Conservation (phyloP, 2,888 invertebrate genomes). For the Orthonychiurus folsomi region DNA sequence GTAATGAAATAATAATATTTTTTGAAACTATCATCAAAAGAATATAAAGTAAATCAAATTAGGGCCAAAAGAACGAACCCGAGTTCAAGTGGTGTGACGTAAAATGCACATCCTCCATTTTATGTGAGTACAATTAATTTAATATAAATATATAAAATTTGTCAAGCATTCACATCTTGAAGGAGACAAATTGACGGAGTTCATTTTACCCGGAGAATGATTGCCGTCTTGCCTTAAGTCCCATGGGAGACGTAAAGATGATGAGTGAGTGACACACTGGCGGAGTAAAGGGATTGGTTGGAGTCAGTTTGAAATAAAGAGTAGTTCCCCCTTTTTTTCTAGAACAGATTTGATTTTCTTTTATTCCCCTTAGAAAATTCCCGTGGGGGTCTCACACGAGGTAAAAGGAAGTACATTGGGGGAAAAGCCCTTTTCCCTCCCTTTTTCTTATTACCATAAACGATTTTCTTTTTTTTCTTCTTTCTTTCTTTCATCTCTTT, state of each 20-base stretch:
- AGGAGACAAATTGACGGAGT: too few species aligned
- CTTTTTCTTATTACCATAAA: neutral
- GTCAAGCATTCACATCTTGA: too few species aligned
- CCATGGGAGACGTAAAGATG: neutral
- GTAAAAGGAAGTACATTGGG: neutral
- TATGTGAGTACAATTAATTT: too few species aligned
- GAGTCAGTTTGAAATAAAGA: neutral
- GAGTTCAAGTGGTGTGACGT: too few species aligned
- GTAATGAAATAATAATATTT: too few species aligned
- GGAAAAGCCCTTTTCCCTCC: neutral
- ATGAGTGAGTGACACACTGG: conserved; percentile 1
- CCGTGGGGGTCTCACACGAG: neutral
- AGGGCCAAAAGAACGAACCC: too few species aligned
- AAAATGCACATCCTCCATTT: too few species aligned
- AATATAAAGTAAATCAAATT: too few species aligned
- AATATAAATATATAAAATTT: too few species aligned
- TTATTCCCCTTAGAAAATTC: conserved; percentile 1
- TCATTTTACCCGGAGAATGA: too few species aligned
- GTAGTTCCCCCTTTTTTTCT: neutral
- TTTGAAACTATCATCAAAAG: too few species aligned
- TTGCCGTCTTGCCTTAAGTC: too few species aligned
- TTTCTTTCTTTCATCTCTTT: neutral
- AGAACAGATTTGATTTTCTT: neutral
- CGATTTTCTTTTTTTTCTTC: neutral
- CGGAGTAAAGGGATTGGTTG: neutral